A percentile compares a stretch with the other conserved stretches of the same genome.
phyloP scores from a whole-genome alignment of 1,140 invertebrate genomes.

The Temnothorax curvispinosus region DNA sequence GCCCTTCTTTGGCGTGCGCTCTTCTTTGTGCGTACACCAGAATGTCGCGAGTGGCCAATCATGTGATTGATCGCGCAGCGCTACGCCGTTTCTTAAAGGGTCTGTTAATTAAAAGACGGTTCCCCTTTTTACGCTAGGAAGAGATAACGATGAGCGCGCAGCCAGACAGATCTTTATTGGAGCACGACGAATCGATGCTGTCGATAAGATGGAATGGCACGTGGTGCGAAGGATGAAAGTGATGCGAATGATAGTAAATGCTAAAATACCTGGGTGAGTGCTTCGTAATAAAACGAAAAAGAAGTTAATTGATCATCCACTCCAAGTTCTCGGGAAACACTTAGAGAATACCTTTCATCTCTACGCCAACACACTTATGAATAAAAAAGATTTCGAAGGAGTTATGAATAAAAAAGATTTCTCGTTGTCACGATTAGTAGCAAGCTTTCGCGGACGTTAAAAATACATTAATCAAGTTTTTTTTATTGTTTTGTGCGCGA shows the following conservation, averaged over 20 bases:
- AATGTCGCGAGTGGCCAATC: constrained; percentile 46
- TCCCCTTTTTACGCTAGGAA: constrained; percentile 16
- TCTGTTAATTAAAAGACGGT: constrained; percentile 64
- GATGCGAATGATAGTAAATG: neutral
- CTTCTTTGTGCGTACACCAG: neutral
- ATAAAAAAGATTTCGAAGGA: neutral
- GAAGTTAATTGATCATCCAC: neutral
- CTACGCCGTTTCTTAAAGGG: constrained; percentile 45
- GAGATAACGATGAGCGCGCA: constrained; percentile 47
- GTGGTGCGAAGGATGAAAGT: neutral
- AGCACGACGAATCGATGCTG: constrained; percentile 18
- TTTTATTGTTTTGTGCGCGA: neutral
- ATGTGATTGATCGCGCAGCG: constrained; percentile 60
- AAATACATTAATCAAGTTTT: neutral
- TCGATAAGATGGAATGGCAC: constrained; percentile 31
- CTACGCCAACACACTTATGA: neutral
- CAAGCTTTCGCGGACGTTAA: neutral
- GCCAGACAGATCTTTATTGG: constrained; percentile 35
- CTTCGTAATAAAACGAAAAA: neutral
- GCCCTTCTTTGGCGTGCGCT: neutral
- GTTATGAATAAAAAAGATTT: neutral
- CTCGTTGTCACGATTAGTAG: neutral
- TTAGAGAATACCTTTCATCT: neutral
- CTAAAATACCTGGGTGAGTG: neutral
- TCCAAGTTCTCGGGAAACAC: neutral